phyloP scores from a whole-genome alignment of 2,113 vertebrate species.

The Ciconia maguari region DNA sequence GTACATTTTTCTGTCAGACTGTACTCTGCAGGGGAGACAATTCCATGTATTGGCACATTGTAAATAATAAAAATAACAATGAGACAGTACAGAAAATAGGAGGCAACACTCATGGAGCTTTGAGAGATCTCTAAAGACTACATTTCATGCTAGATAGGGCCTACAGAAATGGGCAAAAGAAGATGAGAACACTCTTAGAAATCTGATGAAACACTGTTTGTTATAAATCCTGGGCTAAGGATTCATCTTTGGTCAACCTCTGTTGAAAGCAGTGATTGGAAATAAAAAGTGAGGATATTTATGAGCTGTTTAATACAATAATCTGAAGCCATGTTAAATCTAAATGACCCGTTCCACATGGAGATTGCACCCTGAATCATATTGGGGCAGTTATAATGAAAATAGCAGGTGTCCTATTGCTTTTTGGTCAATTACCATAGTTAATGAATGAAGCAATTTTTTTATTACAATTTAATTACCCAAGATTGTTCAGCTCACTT shows the following conservation, averaged over 20 bases:
- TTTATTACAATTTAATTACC: slow-evolving; percentile 52
- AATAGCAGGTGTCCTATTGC: slow-evolving; percentile 22
- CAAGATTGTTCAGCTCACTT: slow-evolving; percentile 21
- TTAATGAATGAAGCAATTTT: slow-evolving; percentile 45
- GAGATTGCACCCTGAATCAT: slow-evolving; percentile 17
- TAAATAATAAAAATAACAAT: neutral
- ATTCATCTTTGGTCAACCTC: neutral
- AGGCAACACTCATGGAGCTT: neutral
- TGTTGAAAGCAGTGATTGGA: neutral
- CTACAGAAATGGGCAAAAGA: neutral
- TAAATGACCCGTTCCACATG: neutral
- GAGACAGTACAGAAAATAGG: neutral
- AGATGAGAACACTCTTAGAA: neutral
- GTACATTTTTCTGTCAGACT: neutral
- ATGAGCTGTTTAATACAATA: slow-evolving; percentile 32
- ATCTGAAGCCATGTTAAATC: slow-evolving; percentile 17
- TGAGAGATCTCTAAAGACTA: neutral
- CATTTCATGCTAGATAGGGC: neutral
- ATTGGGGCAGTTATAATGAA: slow-evolving; percentile 26
- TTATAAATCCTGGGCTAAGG: neutral
- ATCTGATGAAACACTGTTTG: neutral
- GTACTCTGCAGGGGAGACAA: neutral
- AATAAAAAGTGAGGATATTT: neutral
- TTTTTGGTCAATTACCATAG: slow-evolving; percentile 59
- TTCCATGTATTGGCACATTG: neutral